phyloP scores from a whole-genome alignment of 2,888 invertebrate genomes.

The Lithosia quadra region DNA sequence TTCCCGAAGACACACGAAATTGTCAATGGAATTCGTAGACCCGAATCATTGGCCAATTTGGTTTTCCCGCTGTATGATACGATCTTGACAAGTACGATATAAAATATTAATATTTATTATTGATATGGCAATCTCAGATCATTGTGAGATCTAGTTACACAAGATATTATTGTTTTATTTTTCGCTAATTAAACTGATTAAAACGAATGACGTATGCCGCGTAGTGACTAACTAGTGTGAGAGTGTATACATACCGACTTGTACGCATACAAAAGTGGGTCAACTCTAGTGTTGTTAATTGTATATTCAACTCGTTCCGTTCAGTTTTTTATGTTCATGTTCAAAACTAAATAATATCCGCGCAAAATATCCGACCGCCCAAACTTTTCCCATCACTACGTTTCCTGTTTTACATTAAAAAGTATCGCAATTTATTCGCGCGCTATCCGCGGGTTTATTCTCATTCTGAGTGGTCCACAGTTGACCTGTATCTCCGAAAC shows the following conservation, averaged over 20 bases:
- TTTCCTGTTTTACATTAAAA: slow-evolving; percentile 15
- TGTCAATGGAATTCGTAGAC: slow-evolving; percentile 84
- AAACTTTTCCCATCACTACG: slow-evolving; percentile 22
- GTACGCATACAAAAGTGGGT: too few relatives aligned
- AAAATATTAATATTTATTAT: neutral
- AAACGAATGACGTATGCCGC: too few relatives aligned
- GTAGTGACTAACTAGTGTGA: too few relatives aligned
- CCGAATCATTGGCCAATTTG: slow-evolving; percentile 69
- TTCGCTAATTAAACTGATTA: too few relatives aligned
- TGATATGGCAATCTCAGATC: slow-evolving; percentile 7
- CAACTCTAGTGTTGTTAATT: too few relatives aligned
- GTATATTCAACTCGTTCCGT: too few relatives aligned
- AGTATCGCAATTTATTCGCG: slow-evolving; percentile 47
- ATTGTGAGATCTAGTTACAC: too few relatives aligned
- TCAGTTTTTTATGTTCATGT: too few relatives aligned
- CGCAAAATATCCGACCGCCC: slow-evolving; percentile 18
- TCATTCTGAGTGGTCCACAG: slow-evolving; percentile 29
- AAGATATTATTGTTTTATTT: too few relatives aligned
- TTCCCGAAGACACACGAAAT: slow-evolving; percentile 51
- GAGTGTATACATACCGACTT: too few relatives aligned
- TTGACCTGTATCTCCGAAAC: slow-evolving; percentile 40
- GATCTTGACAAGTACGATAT: too few relatives aligned
- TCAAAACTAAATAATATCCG: slow-evolving; percentile 18
- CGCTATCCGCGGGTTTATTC: slow-evolving; percentile 37
- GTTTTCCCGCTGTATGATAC: slow-evolving; percentile 48